These are phyloP conservation scores for Chaunax sp. DNA, from an alignment of 2,797 vertebrate genomes.

Conservation along the genomic window DNA sequence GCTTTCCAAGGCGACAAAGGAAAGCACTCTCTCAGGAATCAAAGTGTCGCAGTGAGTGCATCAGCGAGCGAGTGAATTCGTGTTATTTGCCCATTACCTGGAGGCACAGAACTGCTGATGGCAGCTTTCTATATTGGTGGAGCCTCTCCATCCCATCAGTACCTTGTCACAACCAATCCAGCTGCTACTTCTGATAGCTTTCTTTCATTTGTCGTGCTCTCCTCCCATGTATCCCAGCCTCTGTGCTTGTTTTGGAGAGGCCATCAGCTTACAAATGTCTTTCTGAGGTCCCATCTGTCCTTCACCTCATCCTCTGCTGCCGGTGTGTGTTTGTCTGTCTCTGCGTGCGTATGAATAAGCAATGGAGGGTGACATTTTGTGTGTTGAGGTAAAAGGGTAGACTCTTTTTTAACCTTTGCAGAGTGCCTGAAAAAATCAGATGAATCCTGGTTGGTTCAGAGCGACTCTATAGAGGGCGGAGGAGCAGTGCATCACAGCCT, in stretches of 20 bases:
- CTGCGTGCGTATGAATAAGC: constrained; percentile 52
- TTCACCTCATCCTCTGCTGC: constrained; percentile 67
- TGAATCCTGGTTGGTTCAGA: constrained; percentile 28
- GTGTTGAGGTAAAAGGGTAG: constrained; percentile 32
- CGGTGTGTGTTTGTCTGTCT: constrained; percentile 5
- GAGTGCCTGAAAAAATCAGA: constrained; percentile 5
- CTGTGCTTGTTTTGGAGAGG: constrained; percentile 57
- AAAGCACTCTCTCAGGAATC: constrained; percentile 62
- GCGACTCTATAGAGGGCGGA: constrained; percentile 11
- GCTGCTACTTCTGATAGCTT: constrained; percentile 74
- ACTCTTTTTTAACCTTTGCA: constrained; percentile 29
- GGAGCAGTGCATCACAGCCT: constrained; percentile 22
- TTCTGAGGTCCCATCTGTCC: constrained; percentile 55
- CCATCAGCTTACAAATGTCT: constrained; percentile 58
- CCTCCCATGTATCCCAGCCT: constrained; percentile 16
- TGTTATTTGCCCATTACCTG: constrained; percentile 69
- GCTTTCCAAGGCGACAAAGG: constrained; percentile 51
- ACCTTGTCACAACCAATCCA: constrained; percentile 72
- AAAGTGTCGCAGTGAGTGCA: constrained; percentile 52
- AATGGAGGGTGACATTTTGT: constrained; percentile 52
- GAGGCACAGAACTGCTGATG: constrained; percentile 72
- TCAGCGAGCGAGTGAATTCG: constrained; percentile 53
- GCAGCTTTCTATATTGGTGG: constrained; percentile 58
- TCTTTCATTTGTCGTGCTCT: constrained; percentile 49
- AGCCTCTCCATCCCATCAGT: constrained; percentile 67